Percentiles rank a stretch among this genome's conserved stretches.
These are phyloP conservation scores for Erebia epiphron DNA, from an alignment of 2,888 invertebrate species.

Conservation along the genomic window DNA sequence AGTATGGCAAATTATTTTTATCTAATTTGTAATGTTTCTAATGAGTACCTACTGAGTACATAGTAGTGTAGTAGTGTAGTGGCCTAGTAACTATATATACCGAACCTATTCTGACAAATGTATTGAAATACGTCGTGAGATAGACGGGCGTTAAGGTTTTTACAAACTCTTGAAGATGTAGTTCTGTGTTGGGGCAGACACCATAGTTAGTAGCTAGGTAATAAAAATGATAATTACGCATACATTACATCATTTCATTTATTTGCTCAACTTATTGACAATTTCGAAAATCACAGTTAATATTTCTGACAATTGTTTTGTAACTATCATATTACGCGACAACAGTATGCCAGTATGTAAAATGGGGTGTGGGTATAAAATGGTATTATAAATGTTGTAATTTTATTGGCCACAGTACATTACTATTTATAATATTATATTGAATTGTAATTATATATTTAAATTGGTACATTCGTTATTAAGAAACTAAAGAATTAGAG, in stretches of 20 bases:
- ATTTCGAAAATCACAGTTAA: slow-evolving; percentile 83
- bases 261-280: slow-evolving; percentile 83
- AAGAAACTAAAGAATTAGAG: slow-evolving; percentile 34
- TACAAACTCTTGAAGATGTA: too few relatives aligned
- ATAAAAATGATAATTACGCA: not conserved
- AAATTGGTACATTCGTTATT: slow-evolving; percentile 44
- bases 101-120: too few relatives aligned
- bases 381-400: slow-evolving; percentile 76
- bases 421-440: slow-evolving; percentile 62
- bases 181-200: too few relatives aligned
- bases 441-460: slow-evolving; percentile 64
- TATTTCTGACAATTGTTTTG: slow-evolving; percentile 76
- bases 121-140: too few relatives aligned
- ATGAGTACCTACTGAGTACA: too few relatives aligned
- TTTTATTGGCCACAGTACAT: slow-evolving; percentile 79
- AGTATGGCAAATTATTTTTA: too few relatives aligned
- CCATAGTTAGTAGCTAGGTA: too few relatives aligned
- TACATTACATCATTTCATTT: slow-evolving; percentile 75
- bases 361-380: slow-evolving; percentile 80
- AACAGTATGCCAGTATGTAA: slow-evolving; percentile 74
- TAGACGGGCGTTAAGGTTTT: too few relatives aligned
- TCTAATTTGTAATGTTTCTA: too few relatives aligned
- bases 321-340: slow-evolving; percentile 74
- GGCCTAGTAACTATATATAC: too few relatives aligned
- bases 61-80: too few relatives aligned